Conservation (phyloP, 2,797 vertebrate species). For the Chrosomus eos region DNA sequence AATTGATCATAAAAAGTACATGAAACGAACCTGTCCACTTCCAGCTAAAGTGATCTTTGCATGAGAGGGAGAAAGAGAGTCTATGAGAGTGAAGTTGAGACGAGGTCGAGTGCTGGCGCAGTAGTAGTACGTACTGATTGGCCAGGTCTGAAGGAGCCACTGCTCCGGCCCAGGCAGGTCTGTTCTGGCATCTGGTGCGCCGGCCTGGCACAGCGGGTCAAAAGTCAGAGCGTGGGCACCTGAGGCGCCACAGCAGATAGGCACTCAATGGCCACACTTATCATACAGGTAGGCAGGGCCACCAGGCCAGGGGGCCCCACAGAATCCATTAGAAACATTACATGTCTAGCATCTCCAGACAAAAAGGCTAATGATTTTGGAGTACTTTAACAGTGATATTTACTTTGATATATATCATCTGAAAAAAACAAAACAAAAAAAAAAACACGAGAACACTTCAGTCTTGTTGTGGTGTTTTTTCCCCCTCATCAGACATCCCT, state of each 20-base stretch:
- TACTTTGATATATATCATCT: conserved; percentile 70
- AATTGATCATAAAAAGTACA: conserved; percentile 54
- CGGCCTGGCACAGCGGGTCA: conserved; percentile 72
- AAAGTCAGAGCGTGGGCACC: conserved; percentile 63
- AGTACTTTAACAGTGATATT: conserved; percentile 82
- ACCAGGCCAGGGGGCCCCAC: conserved; percentile 51
- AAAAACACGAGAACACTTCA: conserved; percentile 54
- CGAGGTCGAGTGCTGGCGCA: conserved; percentile 78
- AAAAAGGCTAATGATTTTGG: conserved; percentile 75
- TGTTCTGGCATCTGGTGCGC: conserved; percentile 68
- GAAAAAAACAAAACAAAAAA: conserved; percentile 39
- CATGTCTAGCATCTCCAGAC: conserved; percentile 69
- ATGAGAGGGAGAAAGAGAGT: conserved; percentile 68
- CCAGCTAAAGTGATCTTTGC: conserved; percentile 81
- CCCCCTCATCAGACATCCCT: conserved; percentile 63
- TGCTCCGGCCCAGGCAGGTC: conserved; percentile 64
- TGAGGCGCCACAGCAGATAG: conserved; percentile 78
- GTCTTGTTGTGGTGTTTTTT: conserved; percentile 61
- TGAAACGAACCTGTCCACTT: conserved; percentile 68
- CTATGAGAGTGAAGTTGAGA: conserved; percentile 64
- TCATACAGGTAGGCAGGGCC: conserved; percentile 78
- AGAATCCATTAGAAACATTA: conserved; percentile 55
- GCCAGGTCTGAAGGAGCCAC: conserved; percentile 77
- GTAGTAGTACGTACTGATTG: conserved; percentile 75
- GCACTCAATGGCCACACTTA: conserved; percentile 82